Conservation (phyloP, 2,113 vertebrate species). For the Coptodon rendalli region DNA sequence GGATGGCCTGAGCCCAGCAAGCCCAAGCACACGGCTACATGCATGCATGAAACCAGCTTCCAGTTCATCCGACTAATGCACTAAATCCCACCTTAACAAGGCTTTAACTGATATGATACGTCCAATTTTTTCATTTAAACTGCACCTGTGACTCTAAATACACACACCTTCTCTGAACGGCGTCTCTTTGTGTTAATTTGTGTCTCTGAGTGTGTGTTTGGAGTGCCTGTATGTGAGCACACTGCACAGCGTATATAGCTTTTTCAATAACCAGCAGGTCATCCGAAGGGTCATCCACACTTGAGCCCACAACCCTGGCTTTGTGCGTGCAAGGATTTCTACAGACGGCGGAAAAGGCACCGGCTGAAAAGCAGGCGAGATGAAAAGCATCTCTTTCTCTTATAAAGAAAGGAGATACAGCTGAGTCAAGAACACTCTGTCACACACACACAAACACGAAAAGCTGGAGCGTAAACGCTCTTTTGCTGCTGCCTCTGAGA, state of each 20-base stretch:
- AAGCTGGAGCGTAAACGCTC: slow-evolving; percentile 34
- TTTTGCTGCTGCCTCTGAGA: slow-evolving; percentile 26
- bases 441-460: neutral
- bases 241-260: neutral
- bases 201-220: neutral
- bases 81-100: neutral
- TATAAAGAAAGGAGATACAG: slow-evolving; percentile 28
- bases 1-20: neutral
- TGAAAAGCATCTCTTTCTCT: slow-evolving; percentile 22
- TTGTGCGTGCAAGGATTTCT: slow-evolving; percentile 1
- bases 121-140: neutral
- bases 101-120: neutral
- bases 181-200: neutral
- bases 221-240: neutral
- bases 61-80: neutral
- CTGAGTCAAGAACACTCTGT: slow-evolving; percentile 15
- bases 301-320: slow-evolving; percentile 8
- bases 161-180: neutral
- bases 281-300: slow-evolving; percentile 7
- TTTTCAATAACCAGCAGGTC: neutral
- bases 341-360: slow-evolving; percentile 13
- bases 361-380: slow-evolving; percentile 37
- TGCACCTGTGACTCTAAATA: neutral
- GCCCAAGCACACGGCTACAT: accelerated
- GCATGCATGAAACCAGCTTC: neutral